Conservation (phyloP, 2,797 vertebrate species). For the Chaunax sp. region DNA sequence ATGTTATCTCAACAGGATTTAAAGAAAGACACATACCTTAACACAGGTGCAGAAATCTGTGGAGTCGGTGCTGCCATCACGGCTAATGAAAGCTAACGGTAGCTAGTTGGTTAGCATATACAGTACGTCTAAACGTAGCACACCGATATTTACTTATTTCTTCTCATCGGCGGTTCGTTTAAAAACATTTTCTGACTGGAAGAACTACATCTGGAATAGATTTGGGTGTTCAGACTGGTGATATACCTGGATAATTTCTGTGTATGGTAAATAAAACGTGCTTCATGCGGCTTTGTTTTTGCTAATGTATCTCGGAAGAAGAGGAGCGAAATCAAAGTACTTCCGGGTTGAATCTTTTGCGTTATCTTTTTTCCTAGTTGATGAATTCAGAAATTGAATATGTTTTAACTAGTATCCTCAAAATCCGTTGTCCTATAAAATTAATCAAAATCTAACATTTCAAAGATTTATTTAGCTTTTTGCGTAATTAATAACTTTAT, state of each 20-base stretch:
- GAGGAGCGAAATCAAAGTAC: neutral
- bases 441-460: no score
- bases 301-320: neutral
- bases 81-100: slow-evolving; percentile 4
- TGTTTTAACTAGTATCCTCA: no score
- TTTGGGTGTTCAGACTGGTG: rapidly evolving
- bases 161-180: neutral
- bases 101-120: slow-evolving; percentile 6
- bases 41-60: slow-evolving; percentile 28
- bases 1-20: neutral
- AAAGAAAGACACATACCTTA: slow-evolving; percentile 67
- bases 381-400: no score
- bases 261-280: neutral
- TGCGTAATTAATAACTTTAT: no score
- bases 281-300: slow-evolving; percentile 12
- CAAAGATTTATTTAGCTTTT: no score
- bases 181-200: neutral
- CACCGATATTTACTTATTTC: neutral
- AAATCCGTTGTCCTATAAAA: no score
- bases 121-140: slow-evolving; percentile 14
- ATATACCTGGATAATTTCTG: neutral
- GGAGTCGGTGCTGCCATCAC: slow-evolving; percentile 59
- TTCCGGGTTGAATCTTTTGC: slow-evolving; percentile 35
- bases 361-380: no score
- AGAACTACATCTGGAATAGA: rapidly evolving